These are phyloP conservation scores for Pogonomyrmex californicus DNA, from an alignment of 1,140 invertebrate species.

Conservation along the genomic window DNA sequence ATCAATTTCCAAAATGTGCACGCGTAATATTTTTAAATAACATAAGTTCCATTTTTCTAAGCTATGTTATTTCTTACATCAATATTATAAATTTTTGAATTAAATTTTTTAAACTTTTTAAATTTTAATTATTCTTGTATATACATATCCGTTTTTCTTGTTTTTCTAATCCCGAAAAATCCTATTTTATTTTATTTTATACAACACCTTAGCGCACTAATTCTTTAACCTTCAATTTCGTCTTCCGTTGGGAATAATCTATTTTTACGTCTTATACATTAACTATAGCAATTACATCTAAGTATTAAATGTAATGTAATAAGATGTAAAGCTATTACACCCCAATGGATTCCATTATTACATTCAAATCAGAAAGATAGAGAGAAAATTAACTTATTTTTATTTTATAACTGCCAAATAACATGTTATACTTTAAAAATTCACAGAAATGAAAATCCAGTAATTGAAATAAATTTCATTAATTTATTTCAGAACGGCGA, in stretches of 20 bases:
- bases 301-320: neutral
- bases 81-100: neutral
- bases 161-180: neutral
- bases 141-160: neutral
- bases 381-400: constrained; percentile 15
- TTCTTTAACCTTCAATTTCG: neutral
- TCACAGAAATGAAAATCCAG: neutral
- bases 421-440: neutral
- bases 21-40: neutral
- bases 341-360: neutral
- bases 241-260: neutral
- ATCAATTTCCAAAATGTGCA: neutral
- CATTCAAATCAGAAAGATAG: neutral
- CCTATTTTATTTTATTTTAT: neutral
- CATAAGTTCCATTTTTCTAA: neutral
- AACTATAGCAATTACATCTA: neutral
- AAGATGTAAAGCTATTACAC: no score
- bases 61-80: neutral
- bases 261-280: constrained; percentile 17
- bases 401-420: neutral
- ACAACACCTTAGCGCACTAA: neutral
- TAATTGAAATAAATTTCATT: constrained; percentile 45
- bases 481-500: constrained; percentile 40
- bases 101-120: neutral
- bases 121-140: neutral